A percentile compares a stretch with the other conserved stretches of the same genome.
Conservation (phyloP, 2,888 invertebrate species). For the Listrodromus nycthemerus region DNA sequence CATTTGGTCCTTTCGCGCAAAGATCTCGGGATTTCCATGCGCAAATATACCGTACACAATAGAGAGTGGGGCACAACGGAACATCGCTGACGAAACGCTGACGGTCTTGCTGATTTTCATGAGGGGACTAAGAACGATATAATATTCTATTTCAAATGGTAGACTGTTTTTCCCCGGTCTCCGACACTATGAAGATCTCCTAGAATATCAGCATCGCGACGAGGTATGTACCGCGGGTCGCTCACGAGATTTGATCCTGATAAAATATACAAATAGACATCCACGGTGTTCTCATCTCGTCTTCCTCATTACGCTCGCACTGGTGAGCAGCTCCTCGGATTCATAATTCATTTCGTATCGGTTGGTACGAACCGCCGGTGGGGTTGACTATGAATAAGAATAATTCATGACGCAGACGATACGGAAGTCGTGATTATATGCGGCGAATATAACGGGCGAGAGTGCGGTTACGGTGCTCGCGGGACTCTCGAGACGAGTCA, state of each 20-base stretch:
- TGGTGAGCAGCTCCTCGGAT: constrained; percentile 15
- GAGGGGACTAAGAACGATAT: too few relatives aligned
- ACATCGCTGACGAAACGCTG: too few relatives aligned
- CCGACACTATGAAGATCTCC: too few relatives aligned
- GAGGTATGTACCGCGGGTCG: not conserved
- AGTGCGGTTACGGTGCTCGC: constrained; percentile 24
- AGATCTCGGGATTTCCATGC: not conserved
- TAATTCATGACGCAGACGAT: constrained; percentile 52
- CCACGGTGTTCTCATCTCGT: not conserved
- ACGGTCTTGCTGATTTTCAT: too few relatives aligned
- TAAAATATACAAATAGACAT: constrained; percentile 42
- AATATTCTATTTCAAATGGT: too few relatives aligned
- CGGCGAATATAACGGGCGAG: not conserved
- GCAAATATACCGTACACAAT: not conserved
- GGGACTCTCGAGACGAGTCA: constrained; percentile 42
- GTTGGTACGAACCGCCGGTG: constrained; percentile 13
- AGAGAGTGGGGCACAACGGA: too few relatives aligned
- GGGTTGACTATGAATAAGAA: constrained; percentile 49
- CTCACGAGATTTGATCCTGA: constrained; percentile 18
- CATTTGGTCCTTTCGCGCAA: not conserved
- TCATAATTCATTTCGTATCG: constrained; percentile 56
- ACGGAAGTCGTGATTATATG: constrained; percentile 30
- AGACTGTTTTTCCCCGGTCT: too few relatives aligned
- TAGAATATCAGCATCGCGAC: constrained; percentile 1
- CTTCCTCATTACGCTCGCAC: constrained; percentile 36